Percentiles rank a stretch among this genome's conserved stretches.
These are phyloP conservation scores for Cariama cristata DNA, from an alignment of 2,113 vertebrate species.

Conservation along the genomic window DNA sequence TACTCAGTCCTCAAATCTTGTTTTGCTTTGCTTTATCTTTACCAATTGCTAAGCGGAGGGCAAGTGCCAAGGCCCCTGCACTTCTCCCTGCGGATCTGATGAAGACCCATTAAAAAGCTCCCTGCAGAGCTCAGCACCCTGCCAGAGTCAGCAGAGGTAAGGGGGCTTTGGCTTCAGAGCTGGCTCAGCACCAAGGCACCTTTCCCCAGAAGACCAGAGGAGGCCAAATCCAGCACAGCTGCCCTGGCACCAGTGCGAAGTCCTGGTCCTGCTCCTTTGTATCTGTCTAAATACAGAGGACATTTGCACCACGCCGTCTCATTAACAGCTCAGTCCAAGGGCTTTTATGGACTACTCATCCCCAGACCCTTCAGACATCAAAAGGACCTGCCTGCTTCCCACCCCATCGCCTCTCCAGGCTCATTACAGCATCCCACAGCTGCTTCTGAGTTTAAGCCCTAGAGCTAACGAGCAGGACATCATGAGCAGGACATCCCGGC, in stretches of 20 bases:
- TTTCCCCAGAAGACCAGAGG: background rate
- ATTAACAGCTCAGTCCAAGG: background rate
- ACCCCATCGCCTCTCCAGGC: background rate
- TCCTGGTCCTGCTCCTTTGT: background rate
- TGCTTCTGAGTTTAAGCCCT: background rate
- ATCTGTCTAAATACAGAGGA: background rate
- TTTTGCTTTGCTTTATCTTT: background rate
- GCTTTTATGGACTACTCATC: background rate
- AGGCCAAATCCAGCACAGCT: background rate
- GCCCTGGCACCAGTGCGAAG: accelerated
- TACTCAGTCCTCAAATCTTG: background rate
- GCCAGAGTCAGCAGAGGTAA: background rate
- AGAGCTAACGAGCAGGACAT: background rate
- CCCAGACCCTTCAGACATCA: conserved; percentile 49
- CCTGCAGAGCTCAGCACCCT: background rate
- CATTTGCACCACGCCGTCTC: background rate
- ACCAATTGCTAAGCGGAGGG: background rate
- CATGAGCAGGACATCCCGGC: background rate
- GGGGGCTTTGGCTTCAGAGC: background rate
- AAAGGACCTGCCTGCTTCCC: conserved; percentile 6
- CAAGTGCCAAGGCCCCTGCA: background rate
- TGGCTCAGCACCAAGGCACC: background rate
- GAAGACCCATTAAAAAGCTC: background rate
- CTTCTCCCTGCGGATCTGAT: background rate
- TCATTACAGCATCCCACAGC: background rate